Base-by-base conservation (phyloP, 2,888 invertebrate genomes). In the Dryococelus australis region DNA sequence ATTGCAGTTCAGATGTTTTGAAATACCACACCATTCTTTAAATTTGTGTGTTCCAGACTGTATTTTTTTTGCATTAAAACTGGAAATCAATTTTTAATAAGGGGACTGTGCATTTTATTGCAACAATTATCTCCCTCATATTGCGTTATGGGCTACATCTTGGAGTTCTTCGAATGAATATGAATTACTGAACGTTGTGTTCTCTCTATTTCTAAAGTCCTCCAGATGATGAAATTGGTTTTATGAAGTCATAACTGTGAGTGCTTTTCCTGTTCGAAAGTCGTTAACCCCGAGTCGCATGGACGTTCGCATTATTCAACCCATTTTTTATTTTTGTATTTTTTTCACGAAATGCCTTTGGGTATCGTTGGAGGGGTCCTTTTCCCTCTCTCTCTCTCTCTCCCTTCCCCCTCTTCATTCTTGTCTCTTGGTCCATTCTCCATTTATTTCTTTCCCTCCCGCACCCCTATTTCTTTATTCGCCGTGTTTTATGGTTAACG, bases 401-500 rank as follows among this genome's bases (percentile, higher is more conserved):
- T 20, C 65, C 65, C 20, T 20, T 65, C 65, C 65, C 5, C 65
- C 65, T 12, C 65, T 16, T 20, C 65, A 65, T 65, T 65, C 65
- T 65, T 65, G 8, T 24, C 65, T 65, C 65, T 65, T 65, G 65
- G 65, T 65, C 65, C 65, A 65, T 65, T 65, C 65, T 8, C 6
- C 65, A 65, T 65, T 65, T 65, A 65, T 65, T 65, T 65, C 6
- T n/a, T 65, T 65, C 65, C 65, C 65, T 0, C 65, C 24, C 65
- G n/a, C 20, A 65, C 65, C 65, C 65, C 65, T 83, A 83, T 83
- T 83, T 83, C 83, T 83, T 43, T 83, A 83, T 43, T 43, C 28
- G 83, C 43, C 43, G 83, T 83, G 83, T 83, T 83, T 83, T 83
- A 83, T 43, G 83, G 83, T 83, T 83, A 83, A 35, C 83, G 35